Evolutionary conservation across 2,888 invertebrate genomes (phyloP).

Genomic region (Endomychus coccineus): DNA sequence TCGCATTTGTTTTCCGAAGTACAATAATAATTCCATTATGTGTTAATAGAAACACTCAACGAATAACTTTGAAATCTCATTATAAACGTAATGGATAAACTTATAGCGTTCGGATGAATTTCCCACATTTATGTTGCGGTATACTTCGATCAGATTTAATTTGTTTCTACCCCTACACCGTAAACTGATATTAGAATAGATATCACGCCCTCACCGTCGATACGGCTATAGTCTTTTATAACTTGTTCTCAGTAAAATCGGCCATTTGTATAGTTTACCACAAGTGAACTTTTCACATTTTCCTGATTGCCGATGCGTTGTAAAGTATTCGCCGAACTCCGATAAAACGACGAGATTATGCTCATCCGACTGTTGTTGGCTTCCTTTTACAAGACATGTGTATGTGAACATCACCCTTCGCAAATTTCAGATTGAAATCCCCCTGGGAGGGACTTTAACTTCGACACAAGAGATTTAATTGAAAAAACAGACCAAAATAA

Average conservation of each 20-base stretch:
- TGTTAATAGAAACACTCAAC: too few relatives aligned
- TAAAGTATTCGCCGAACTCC: slow-evolving; percentile 5
- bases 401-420: slow-evolving; percentile 1
- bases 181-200: too few relatives aligned
- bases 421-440: not conserved
- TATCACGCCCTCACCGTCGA: too few relatives aligned
- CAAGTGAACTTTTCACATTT: slow-evolving; percentile 8
- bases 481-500: not conserved
- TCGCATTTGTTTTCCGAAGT: too few relatives aligned
- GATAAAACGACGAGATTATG: not conserved
- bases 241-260: not conserved
- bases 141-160: too few relatives aligned
- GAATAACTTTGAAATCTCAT: too few relatives aligned
- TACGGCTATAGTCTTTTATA: not conserved
- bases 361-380: too few relatives aligned
- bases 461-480: not conserved
- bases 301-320: slow-evolving; percentile 7
- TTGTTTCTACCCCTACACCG: too few relatives aligned
- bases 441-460: not conserved
- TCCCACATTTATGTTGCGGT: too few relatives aligned
- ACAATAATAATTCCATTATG: too few relatives aligned
- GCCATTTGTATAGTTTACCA: slow-evolving; percentile 4
- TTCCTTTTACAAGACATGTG: not conserved
- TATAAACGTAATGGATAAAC: too few relatives aligned
- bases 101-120: too few relatives aligned